Percentiles rank a stretch among this genome's conserved stretches.
Conservation (phyloP, 2,888 invertebrate species). For the Chydorus sphaericus region DNA sequence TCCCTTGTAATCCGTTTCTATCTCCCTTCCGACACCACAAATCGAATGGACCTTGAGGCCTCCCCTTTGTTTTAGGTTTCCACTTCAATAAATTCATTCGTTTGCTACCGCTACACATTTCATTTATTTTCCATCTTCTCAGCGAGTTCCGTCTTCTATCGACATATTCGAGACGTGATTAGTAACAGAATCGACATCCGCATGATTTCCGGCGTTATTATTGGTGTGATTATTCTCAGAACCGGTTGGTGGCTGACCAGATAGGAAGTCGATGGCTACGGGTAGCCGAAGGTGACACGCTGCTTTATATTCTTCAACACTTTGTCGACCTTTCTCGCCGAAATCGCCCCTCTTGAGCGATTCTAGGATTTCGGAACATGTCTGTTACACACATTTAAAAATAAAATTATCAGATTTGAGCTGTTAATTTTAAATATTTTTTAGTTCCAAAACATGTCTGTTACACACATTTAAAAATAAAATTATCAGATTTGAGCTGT, state of each 20-base stretch:
- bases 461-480: slow-evolving; percentile 25
- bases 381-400: slow-evolving; percentile 37
- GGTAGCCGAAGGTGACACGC: slow-evolving; percentile 62
- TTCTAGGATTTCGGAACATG: slow-evolving; percentile 62
- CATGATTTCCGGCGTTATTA: neutral
- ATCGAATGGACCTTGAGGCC: too few species aligned
- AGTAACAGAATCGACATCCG: neutral
- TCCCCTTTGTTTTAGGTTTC: neutral
- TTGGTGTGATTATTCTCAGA: neutral
- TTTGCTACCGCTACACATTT: too few species aligned
- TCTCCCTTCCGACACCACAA: too few species aligned
- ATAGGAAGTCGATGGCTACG: slow-evolving; percentile 57
- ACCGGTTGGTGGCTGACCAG: slow-evolving; percentile 38
- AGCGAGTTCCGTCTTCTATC: neutral
- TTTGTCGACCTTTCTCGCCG: slow-evolving; percentile 49
- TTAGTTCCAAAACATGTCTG: slow-evolving; percentile 69
- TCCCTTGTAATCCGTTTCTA: neutral
- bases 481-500: too few species aligned
- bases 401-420: too few species aligned
- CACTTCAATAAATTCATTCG: too few species aligned
- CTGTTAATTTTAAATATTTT: too few species aligned
- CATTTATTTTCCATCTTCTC: neutral
- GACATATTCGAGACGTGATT: slow-evolving; percentile 3
- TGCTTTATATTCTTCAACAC: slow-evolving; percentile 50
- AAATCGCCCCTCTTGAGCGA: slow-evolving; percentile 65